Evolutionary conservation across 2,113 vertebrate species (phyloP), one percentile per base, ranked within the genome.

Genomic region (Osmerus mordax): DNA sequence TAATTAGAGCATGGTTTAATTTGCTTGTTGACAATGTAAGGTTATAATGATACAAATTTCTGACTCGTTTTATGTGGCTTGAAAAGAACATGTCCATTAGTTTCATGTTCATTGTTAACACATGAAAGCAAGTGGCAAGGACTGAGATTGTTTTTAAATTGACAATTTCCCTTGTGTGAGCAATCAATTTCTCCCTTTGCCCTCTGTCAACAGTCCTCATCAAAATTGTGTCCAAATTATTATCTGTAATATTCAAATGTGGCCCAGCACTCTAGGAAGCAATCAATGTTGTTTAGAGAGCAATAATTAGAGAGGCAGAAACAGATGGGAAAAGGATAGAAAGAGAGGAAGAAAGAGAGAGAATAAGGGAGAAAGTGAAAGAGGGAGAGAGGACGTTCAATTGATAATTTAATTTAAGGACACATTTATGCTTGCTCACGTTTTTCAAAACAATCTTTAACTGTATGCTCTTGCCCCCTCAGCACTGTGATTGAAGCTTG

Each of bases 401-500:
- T 11, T 47, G 8, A 47, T 9, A 47, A 11, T 62, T 62, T 62
- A 62, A 62, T 29, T 29, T 0, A 29, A 25, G 60, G 14, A 28
- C 23, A 14, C 18, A 29, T 29, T 62, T 62, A 15, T 29, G 23
- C 23, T 25, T 25, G 4, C 21, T 62, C 60, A 18, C 9, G 9
- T 18, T 12, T 23, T 23, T 61, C 59, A 11, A 47, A 47, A 47
- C 41, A 47, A 47, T 47, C 7, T 11, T 47, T 47, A 9, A 9
- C 41, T 8, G 8, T 9, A 47, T 47, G 41, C 9, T 47, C 41
- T 47, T 47, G 41, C 8, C 9, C 41, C 13, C 16, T 3, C n/a
- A 25, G 21, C 23, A 6, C 15, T 28, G 32, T 36, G 71, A 65
- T 1, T 21, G 16, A 60, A 68, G 73, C 74, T 77, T 25, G n/a